Evolutionary conservation across 2,113 vertebrate genomes (phyloP).

Genomic region (Rousettus leschenaultii): DNA sequence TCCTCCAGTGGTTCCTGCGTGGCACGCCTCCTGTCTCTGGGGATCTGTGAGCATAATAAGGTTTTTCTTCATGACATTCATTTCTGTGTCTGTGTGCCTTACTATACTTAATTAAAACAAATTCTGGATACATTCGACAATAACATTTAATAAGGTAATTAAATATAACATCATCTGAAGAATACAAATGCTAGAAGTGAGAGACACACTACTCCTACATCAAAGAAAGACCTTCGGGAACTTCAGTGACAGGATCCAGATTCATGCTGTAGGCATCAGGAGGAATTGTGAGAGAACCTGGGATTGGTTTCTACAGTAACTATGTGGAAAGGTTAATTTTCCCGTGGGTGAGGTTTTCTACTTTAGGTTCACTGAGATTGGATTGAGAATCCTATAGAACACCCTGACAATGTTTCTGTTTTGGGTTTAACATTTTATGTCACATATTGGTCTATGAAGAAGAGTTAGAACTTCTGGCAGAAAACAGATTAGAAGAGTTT

Average conservation of each 20-base stretch:
- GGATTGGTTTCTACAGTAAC: not conserved
- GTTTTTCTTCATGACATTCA: not conserved
- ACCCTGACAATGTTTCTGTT: not conserved
- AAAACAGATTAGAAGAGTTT: not conserved
- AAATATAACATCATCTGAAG: not conserved
- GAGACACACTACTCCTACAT: not conserved
- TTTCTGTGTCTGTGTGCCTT: not conserved
- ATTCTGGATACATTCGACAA: not conserved
- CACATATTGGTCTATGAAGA: not conserved
- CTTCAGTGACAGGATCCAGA: not conserved
- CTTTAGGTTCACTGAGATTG: not conserved
- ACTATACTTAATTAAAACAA: not conserved
- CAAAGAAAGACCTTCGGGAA: not conserved
- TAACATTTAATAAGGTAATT: not conserved
- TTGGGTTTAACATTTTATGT: not conserved
- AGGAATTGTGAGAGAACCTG: not conserved
- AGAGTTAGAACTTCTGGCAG: not conserved
- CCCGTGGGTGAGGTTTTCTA: rapidly evolving
- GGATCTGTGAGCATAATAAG: not conserved
- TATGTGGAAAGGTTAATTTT: not conserved
- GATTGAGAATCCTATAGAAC: not conserved
- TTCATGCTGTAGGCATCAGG: rapidly evolving
- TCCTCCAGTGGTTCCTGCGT: not conserved
- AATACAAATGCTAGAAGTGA: not conserved
- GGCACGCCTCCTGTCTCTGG: not conserved